phyloP scores from a whole-genome alignment of 2,888 invertebrate species.

The Carterocephalus palaemon region DNA sequence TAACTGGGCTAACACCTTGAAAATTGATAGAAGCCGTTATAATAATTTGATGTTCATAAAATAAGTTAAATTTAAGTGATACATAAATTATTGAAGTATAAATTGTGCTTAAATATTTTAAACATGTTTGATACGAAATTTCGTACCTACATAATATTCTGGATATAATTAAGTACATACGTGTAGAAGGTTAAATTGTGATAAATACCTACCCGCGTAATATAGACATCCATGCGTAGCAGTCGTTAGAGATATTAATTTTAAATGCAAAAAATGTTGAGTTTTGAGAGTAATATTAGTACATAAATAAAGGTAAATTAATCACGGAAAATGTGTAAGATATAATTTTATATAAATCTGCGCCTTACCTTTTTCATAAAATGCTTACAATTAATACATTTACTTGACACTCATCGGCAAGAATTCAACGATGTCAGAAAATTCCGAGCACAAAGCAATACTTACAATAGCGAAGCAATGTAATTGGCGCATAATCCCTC shows the following conservation, averaged over 20 bases:
- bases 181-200: constrained; percentile 48
- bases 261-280: constrained; percentile 11
- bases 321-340: constrained; percentile 1
- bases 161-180: constrained; percentile 38
- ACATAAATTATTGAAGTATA: no score
- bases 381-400: background rate
- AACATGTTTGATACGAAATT: constrained; percentile 33
- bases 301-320: background rate
- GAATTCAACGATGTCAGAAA: constrained; percentile 3
- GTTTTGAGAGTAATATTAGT: background rate
- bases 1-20: constrained; percentile 9
- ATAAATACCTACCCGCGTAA: constrained; percentile 39
- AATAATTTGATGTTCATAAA: no score
- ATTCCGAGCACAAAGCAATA: no score
- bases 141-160: no score
- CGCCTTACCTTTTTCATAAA: constrained; percentile 9
- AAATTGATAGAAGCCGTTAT: no score
- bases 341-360: constrained; percentile 6
- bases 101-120: background rate
- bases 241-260: constrained; percentile 27
- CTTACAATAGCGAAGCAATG: background rate
- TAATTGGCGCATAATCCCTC: background rate
- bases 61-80: no score
- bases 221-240: constrained; percentile 37
- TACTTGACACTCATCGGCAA: background rate